These are phyloP conservation scores for Sternarchorhynchus goeldii DNA, from an alignment of 2,797 vertebrate genomes.

Conservation along the genomic window DNA sequence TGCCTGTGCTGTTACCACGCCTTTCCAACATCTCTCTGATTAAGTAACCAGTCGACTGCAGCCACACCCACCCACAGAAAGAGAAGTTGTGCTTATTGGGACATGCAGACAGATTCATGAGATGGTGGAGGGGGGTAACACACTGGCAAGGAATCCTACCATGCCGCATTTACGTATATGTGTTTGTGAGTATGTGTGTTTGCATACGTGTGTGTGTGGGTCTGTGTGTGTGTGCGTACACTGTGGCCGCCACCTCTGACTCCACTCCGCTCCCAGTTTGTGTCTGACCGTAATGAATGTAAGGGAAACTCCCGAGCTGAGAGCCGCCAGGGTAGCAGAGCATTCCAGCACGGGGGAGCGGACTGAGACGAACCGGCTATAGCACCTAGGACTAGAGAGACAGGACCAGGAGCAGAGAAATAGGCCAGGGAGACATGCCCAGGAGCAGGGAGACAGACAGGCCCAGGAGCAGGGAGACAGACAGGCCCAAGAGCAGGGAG, in stretches of 20 bases:
- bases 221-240: slow-evolving; percentile 45
- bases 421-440: not conserved
- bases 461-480: too few relatives aligned
- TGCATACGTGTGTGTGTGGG: not conserved
- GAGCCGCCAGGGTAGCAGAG: slow-evolving; percentile 64
- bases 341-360: slow-evolving; percentile 57
- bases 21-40: slow-evolving; percentile 78
- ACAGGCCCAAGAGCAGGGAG: slow-evolving; percentile 8
- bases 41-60: slow-evolving; percentile 81
- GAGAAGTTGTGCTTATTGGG: slow-evolving; percentile 77
- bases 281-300: slow-evolving; percentile 76
- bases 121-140: slow-evolving; percentile 49
- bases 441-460: slow-evolving; percentile 7
- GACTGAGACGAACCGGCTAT: not conserved
- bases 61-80: slow-evolving; percentile 74
- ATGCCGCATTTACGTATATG: slow-evolving; percentile 59
- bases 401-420: slow-evolving; percentile 6
- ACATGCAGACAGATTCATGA: slow-evolving; percentile 66
- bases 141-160: slow-evolving; percentile 76
- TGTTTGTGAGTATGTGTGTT: not conserved
- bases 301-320: slow-evolving; percentile 74
- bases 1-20: slow-evolving; percentile 59
- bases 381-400: not conserved
- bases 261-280: slow-evolving; percentile 59
- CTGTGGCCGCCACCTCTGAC: slow-evolving; percentile 61